Conservation (phyloP, 92 coral and sea anemone species). For the Parazoanthus darwini region DNA sequence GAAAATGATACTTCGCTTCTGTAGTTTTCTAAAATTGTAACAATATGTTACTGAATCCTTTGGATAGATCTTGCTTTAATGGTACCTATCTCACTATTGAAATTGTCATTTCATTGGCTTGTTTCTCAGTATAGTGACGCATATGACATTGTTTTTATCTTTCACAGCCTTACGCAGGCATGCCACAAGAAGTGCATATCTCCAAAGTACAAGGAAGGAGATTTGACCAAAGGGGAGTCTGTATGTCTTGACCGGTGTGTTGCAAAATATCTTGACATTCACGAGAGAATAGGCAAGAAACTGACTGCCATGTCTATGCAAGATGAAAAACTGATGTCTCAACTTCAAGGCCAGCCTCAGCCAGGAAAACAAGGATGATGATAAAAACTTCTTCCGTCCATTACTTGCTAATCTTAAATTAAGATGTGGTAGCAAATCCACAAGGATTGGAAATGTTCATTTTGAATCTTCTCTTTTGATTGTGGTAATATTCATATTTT, state of each 20-base stretch:
- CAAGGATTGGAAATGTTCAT: background rate
- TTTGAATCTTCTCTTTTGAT: background rate
- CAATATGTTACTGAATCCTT: no score
- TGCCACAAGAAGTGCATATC: conserved; percentile 99
- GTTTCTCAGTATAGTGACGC: no score
- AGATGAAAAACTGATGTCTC: conserved; percentile 95
- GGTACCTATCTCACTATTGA: no score
- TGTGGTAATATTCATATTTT: background rate
- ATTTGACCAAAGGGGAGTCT: conserved; percentile 95
- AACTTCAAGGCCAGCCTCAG: conserved; percentile 86
- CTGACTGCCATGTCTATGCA: conserved; percentile 97
- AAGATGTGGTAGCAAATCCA: background rate
- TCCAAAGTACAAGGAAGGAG: conserved; percentile 97
- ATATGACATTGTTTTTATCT: no score
- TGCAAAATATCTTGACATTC: conserved; percentile 96
- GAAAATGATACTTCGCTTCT: no score
- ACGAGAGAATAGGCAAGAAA: conserved; percentile 96
- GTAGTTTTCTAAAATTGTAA: no score
- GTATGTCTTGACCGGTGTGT: conserved; percentile 99
- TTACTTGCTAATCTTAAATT: background rate
- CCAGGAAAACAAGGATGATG: conserved; percentile 30
- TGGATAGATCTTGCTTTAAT: no score
- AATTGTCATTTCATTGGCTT: no score
- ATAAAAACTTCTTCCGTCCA: background rate
- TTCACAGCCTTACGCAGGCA: conserved; percentile 84